phyloP scores from a whole-genome alignment of 2,113 vertebrate species.

The Riparia riparia region DNA sequence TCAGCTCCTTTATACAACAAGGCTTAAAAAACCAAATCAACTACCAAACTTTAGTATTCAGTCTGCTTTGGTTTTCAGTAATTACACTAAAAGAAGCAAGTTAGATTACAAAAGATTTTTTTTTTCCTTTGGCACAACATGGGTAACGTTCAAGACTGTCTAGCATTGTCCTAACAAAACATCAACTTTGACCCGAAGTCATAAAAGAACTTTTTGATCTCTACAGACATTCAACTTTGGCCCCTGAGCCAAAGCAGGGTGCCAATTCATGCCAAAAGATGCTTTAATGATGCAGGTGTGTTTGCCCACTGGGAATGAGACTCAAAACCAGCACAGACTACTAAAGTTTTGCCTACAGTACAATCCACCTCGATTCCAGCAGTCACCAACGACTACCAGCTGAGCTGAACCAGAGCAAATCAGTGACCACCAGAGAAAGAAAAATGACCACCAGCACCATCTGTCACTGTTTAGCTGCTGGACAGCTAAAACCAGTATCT shows the following conservation, averaged over 20 bases:
- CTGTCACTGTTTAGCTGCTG: neutral
- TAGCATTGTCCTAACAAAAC: neutral
- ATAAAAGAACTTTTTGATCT: slow-evolving; percentile 10
- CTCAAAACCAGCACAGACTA: neutral
- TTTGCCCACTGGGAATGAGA: neutral
- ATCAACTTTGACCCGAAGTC: neutral
- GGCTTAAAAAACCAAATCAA: neutral
- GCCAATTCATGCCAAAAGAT: neutral
- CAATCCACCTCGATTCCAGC: neutral
- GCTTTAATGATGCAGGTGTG: neutral
- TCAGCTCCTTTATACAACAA: neutral
- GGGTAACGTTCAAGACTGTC: neutral
- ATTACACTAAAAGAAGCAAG: neutral
- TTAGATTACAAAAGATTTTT: neutral
- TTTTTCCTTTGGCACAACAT: neutral
- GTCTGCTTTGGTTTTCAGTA: neutral
- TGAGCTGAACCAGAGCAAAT: neutral
- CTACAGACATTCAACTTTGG: neutral
- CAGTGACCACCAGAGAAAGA: neutral
- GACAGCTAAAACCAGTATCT: neutral
- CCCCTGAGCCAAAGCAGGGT: neutral
- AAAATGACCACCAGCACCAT: neutral
- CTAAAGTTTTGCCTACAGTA: neutral
- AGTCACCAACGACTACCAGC: rapidly evolving
- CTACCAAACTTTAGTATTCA: neutral